Base-by-base conservation (phyloP, 2,888 invertebrate species). In the Neocrepidodera transversa region DNA sequence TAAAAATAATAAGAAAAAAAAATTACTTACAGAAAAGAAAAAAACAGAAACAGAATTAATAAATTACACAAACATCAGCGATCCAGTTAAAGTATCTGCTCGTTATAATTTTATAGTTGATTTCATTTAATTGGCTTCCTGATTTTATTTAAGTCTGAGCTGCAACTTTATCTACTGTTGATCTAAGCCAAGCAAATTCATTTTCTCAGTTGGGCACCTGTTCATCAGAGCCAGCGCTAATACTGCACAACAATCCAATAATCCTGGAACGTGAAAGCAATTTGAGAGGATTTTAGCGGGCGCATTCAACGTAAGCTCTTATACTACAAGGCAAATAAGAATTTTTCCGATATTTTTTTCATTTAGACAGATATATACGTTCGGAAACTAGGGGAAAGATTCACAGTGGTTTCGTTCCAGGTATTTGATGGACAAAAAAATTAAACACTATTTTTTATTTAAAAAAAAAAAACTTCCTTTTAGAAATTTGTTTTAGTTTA, bases 161-260 rank as follows among this genome's bases (percentile, higher is more conserved):
- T 23, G 16, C 54, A 36, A 36, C 17, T 30, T 26, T 36, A 57
- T 50, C 32, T 49, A 28, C 16, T 43, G 59, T 57, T 59, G 38
- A 47, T 57, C 26, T 65, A 60, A 55, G 54, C 57, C 60, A 62
- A 66, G 55, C 58, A 61, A 63, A 67, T 64, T 63, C 64, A 65
- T 63, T 66, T 67, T 59, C 62, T 52, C 50, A 57, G 43, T 52
- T 26, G 53, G 62, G 63, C 70, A 69, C 68, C 70, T 69, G 68
- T 67, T 68, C 65, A 63, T 63, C 55, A 58, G 53, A 56, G 58
- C 62, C 52, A 63, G 67, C 65, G 60, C 65, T 69, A 68, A 69
- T 69, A 65, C 70, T 58, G 63, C 68, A 67, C 66, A 69, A 70
- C 69, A 70, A 69, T 69, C 69, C 61, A 69, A 67, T 70, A 70